Base-by-base conservation (phyloP, 1,140 invertebrate species). In the Caerostris extrusa region DNA sequence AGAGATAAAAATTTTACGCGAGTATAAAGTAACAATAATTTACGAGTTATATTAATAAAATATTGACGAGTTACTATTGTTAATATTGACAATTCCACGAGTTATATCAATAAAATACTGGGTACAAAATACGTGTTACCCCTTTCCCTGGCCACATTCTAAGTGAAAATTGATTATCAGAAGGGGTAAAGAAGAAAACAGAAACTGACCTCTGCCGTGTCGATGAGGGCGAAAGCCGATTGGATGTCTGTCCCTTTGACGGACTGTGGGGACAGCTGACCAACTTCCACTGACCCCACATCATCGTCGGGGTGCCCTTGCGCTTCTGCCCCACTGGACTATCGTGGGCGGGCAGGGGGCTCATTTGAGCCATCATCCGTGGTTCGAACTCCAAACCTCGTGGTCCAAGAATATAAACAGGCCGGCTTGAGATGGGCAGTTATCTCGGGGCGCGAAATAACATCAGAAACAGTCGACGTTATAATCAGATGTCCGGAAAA, bases 281-380 rank as follows among this genome's bases (percentile, higher is more conserved):
- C 93, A 10, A 94, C 93, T 85, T 94, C 93, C 60, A 94, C 93
- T 7, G 67, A 64, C 7, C n/a, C 55, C 3, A 93, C 83, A 83
- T 94, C 88, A 4, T 94, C 93, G 8, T 94, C 93, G 8, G 93
- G 55, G 93, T 94, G 3, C 93, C 93, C 61, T 94, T 94, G 12
- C 93, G 87, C 55, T 94, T 90, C 10, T 86, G 91, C 12, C 87
- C 88, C 77, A 83, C 85, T 14, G 92, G 92, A 50, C 92, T 93
- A 53, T 93, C 92, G 55, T 89, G 85, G 88, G 77, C 88, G 50
- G 88, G 61, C 71, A 90, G 53, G 67, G 93, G 93, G 64, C 93
- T 94, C 93, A 94, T 85, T 19, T 94, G 93, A 85, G 93, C 87
- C 93, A 94, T 94, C 93, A 94, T 94, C 88, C 55, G 90, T 6